Conservation (phyloP, 2,888 invertebrate species). For the Amblyjoppa fuscipennis region DNA sequence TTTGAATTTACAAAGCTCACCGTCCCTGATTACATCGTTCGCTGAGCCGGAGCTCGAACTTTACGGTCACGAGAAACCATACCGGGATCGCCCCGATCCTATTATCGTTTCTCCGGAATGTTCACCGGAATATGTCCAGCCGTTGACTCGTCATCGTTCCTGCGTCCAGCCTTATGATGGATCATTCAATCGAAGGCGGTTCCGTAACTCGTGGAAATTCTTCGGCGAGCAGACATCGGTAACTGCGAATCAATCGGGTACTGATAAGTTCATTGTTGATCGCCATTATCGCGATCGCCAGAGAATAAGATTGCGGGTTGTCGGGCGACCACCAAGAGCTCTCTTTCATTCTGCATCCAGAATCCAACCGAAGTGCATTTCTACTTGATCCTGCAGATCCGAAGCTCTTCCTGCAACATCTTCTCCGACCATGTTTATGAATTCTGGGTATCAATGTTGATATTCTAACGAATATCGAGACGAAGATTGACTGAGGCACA, state of each 20-base stretch:
- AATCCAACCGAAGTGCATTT: background rate
- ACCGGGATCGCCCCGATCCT: background rate
- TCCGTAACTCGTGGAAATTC: slow-evolving; percentile 1
- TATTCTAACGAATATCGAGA: background rate
- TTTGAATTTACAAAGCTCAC: slow-evolving; percentile 24
- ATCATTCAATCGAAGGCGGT: background rate
- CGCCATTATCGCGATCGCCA: slow-evolving; percentile 65
- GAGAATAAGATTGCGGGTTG: slow-evolving; percentile 66
- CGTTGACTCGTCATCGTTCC: background rate
- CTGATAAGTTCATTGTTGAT: slow-evolving; percentile 6
- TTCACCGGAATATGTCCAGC: background rate
- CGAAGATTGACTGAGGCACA: too few relatives aligned
- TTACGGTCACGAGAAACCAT: slow-evolving; percentile 1
- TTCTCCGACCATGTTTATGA: too few relatives aligned
- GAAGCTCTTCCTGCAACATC: background rate
- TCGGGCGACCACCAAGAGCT: slow-evolving; percentile 42
- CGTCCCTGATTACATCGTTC: slow-evolving; percentile 38
- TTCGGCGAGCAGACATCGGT: slow-evolving; percentile 3
- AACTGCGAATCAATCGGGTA: slow-evolving; percentile 32
- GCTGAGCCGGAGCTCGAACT: background rate
- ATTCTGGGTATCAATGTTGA: slow-evolving; percentile 12
- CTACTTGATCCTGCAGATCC: too few relatives aligned
- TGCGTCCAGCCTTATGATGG: background rate
- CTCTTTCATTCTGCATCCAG: slow-evolving; percentile 19
- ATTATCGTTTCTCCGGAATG: slow-evolving; percentile 22